Percentiles rank a stretch among this genome's conserved stretches.
Conservation (phyloP, 2,113 vertebrate genomes). For the Lepus timidus region DNA sequence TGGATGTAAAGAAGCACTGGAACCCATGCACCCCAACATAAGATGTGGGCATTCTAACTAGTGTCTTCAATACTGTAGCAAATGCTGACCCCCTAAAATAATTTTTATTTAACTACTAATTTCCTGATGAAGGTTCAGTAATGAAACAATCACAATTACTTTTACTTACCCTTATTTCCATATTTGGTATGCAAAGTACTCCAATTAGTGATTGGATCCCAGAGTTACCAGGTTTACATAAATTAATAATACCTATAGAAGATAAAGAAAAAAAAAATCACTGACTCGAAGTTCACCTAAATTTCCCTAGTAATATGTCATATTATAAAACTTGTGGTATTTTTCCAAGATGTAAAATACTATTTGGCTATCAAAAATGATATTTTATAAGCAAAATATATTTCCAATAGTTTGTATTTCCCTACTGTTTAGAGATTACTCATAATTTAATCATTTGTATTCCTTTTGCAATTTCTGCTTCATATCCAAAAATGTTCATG, state of each 20-base stretch:
- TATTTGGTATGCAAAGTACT: constrained; percentile 99
- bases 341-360: constrained; percentile 38
- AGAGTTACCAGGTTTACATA: constrained; percentile 97
- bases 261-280: constrained; percentile 58
- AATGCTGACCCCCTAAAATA: not conserved
- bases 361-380: constrained; percentile 14
- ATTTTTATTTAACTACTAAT: not conserved
- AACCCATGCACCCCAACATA: too few species aligned
- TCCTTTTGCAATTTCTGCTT: constrained; percentile 28
- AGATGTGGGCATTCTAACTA: too few species aligned
- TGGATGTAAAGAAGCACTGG: too few species aligned
- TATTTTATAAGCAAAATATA: not conserved
- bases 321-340: constrained; percentile 12
- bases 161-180: constrained; percentile 97
- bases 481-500: not conserved
- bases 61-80: too few species aligned
- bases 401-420: constrained; percentile 23
- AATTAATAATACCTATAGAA: constrained; percentile 96
- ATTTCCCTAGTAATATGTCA: not conserved
- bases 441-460: constrained; percentile 57
- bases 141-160: constrained; percentile 50
- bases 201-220: constrained; percentile 99
- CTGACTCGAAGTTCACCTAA: constrained; percentile 11
- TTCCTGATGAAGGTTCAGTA: not conserved
- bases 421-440: not conserved